Base-by-base conservation (phyloP, 2,797 vertebrate species). In the Ispidina picta region DNA sequence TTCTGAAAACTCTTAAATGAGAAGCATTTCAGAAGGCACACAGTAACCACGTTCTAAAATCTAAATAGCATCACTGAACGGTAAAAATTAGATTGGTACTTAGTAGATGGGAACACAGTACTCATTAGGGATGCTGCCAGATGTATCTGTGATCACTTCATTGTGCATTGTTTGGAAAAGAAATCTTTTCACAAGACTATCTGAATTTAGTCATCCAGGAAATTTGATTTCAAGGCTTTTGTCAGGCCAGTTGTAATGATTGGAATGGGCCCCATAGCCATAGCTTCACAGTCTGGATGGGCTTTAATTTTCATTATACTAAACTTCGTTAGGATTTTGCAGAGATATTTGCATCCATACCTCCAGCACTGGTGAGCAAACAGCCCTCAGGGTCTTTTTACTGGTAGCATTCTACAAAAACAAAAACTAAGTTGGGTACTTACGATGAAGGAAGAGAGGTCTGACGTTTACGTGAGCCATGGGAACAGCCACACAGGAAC, bases 171-270 rank as follows among this genome's bases (percentile, higher is more conserved):
- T 88, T 94, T 89, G 56, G 64, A 92, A 94, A 72, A 92, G 8
- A 81, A 86, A 54, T 56, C 22, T 65, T 54, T 62, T 94, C 31
- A 83, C 46, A 75, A 83, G 48, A 56, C 19, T 80, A 58, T 63
- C 26, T 78, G 26, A 73, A 83, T 72, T 86, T 92, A 90, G 83
- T 92, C 56, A 87, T 79, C 14, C 76, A 52, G 31, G 81, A 93
- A 92, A 90, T 87, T 91, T 88, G 44, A 81, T 90, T 92, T 78
- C 37, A 75, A 28, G 8, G 14, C 19, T 75, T 17, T 51, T 93
- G 69, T 60, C 37, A 75, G 29, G 7, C 14, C 19, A 77, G 16
- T 54, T 93, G 65, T 60, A 85, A 78, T 73, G 63, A 80, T 10
- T 83, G 52, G 55, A 94, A 75, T 66, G 63, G 66, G 86, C 18